A percentile compares a stretch with the other conserved stretches of the same genome.
phyloP scores from a whole-genome alignment of 2,888 invertebrate genomes.

The Cyrtodaria siliqua region DNA sequence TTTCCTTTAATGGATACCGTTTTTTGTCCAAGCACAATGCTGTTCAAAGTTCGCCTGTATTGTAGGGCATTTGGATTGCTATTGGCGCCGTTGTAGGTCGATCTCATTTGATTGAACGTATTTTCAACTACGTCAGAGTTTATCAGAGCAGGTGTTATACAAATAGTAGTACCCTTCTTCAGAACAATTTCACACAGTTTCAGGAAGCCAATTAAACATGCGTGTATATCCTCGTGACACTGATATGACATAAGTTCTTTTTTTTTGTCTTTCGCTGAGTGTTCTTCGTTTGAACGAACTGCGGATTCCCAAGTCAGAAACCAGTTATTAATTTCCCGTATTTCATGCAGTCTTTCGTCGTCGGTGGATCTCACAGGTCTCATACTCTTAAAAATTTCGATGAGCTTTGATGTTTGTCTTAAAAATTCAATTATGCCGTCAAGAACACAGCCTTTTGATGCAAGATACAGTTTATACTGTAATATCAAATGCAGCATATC shows the following conservation, averaged over 20 bases:
- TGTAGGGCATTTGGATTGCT: slow-evolving; percentile 57
- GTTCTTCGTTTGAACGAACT: not conserved
- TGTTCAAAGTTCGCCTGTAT: slow-evolving; percentile 41
- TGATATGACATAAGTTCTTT: slow-evolving; percentile 41
- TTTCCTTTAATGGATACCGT: slow-evolving; percentile 54
- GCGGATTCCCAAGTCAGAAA: slow-evolving; percentile 15
- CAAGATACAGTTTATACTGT: slow-evolving; percentile 22
- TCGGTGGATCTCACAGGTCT: slow-evolving; percentile 25
- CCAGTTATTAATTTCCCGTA: slow-evolving; percentile 19
- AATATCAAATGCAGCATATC: slow-evolving; percentile 54
- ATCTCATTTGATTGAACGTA: slow-evolving; percentile 52
- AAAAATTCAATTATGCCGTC: slow-evolving; percentile 34
- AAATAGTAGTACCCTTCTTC: not conserved
- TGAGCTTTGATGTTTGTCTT: slow-evolving; percentile 28
- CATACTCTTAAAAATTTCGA: slow-evolving; percentile 28
- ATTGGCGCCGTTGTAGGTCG: slow-evolving; percentile 60
- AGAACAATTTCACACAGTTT: slow-evolving; percentile 34
- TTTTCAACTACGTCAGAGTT: slow-evolving; percentile 65
- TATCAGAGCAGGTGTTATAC: slow-evolving; percentile 44
- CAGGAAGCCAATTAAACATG: slow-evolving; percentile 50
- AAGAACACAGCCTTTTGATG: slow-evolving; percentile 37
- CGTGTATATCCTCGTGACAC: slow-evolving; percentile 53
- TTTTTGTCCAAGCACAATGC: slow-evolving; percentile 48
- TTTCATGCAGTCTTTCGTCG: slow-evolving; percentile 22
- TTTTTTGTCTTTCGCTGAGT: not conserved